Conservation (phyloP, 1,140 invertebrate genomes). For the Drosophila watanabei region DNA sequence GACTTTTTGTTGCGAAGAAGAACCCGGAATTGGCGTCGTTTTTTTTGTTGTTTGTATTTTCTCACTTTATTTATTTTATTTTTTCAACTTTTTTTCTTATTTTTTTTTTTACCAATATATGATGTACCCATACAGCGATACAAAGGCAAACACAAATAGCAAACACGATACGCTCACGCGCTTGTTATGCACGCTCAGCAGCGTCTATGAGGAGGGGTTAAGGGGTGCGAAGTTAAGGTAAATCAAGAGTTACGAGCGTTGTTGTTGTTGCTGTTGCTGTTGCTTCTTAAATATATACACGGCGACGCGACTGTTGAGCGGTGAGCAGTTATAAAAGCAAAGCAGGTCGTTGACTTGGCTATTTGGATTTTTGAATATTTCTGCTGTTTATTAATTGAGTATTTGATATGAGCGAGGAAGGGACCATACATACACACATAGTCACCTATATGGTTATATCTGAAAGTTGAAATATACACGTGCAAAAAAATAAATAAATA, state of each 20-base stretch:
- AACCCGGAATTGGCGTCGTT: constrained; percentile 76
- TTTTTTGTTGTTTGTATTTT: constrained; percentile 31
- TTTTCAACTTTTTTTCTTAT: constrained; percentile 11
- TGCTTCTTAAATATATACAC: constrained; percentile 53
- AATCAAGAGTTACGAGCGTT: constrained; percentile 50
- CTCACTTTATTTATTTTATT: constrained; percentile 30
- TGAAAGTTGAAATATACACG: constrained; percentile 14
- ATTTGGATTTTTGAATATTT: constrained; percentile 70
- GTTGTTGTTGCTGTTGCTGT: constrained; percentile 55
- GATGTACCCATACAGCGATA: constrained; percentile 28
- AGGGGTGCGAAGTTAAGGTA: constrained; percentile 29
- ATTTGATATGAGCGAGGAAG: constrained; percentile 74
- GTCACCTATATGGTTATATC: constrained; percentile 11
- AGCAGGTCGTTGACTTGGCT: constrained; percentile 84
- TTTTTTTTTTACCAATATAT: constrained; percentile 33
- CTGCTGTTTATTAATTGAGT: constrained; percentile 84
- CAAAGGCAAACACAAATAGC: constrained; percentile 50
- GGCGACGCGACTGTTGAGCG: constrained; percentile 32
- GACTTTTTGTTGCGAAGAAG: constrained; percentile 64
- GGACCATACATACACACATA: constrained; percentile 11
- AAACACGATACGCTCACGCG: constrained; percentile 76
- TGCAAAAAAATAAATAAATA: constrained; percentile 20
- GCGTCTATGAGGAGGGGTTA: constrained; percentile 34
- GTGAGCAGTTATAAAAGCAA: constrained; percentile 80
- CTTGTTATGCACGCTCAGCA: constrained; percentile 83